Conservation (phyloP, 2,113 vertebrate genomes). For the Osmerus eperlanus region DNA sequence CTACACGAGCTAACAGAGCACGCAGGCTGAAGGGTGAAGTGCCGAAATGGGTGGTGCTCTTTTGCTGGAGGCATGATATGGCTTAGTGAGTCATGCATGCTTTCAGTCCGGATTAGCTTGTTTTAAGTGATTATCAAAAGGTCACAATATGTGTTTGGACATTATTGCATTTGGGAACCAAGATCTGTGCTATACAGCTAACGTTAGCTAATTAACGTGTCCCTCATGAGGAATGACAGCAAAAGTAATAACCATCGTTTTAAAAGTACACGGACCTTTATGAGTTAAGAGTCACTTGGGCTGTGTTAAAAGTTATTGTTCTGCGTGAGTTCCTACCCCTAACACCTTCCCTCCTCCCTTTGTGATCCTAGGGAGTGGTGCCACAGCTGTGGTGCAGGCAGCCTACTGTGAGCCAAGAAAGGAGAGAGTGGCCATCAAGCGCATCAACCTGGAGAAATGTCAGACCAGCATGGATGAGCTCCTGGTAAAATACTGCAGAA, state of each 20-base stretch:
- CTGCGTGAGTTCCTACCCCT: not conserved
- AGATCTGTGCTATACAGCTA: not conserved
- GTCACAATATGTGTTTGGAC: too few species aligned
- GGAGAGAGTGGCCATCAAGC: conserved; percentile 94
- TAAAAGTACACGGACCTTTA: too few species aligned
- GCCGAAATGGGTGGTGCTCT: conserved; percentile 45
- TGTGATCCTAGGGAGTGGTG: conserved; percentile 59
- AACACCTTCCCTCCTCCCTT: not conserved
- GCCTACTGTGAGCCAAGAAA: conserved; percentile 87
- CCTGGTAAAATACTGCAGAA: conserved; percentile 72
- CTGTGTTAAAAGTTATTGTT: too few species aligned
- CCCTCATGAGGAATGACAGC: not conserved
- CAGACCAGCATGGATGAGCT: conserved; percentile 98
- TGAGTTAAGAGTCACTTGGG: too few species aligned
- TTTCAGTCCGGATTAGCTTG: not conserved
- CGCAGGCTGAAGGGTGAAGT: conserved; percentile 19
- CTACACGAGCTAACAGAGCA: conserved; percentile 38
- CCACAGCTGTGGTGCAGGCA: conserved; percentile 90
- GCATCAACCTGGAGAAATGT: conserved; percentile 96
- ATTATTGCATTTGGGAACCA: not conserved
- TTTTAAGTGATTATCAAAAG: conserved; percentile 13
- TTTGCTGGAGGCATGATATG: conserved; percentile 32
- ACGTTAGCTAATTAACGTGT: not conserved
- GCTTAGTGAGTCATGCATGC: conserved; percentile 21
- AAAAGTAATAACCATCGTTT: not conserved